Conservation (phyloP, 2,113 vertebrate species). For the Chelonoidis abingdonii region DNA sequence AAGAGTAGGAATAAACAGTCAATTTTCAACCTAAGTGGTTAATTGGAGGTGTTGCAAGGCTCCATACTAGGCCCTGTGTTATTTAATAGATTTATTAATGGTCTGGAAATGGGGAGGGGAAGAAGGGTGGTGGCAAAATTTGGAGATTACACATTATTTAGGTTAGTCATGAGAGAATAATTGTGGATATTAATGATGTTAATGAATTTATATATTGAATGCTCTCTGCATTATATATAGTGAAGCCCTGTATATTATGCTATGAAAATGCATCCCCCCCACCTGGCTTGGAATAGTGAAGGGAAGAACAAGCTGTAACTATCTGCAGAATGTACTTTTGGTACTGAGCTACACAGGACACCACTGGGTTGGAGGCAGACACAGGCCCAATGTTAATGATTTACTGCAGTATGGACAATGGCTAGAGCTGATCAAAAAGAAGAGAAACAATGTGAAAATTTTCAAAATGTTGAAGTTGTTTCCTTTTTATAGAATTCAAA, state of each 20-base stretch:
- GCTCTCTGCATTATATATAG: not conserved
- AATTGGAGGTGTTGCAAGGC: too few relatives aligned
- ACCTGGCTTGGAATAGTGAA: not conserved
- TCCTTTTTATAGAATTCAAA: too few relatives aligned
- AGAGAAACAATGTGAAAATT: not conserved
- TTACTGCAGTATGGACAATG: not conserved
- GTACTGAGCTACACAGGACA: not conserved
- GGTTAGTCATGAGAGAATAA: not conserved
- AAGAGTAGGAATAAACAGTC: not conserved
- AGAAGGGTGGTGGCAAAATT: not conserved
- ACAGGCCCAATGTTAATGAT: fast-evolving
- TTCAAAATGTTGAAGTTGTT: not conserved
- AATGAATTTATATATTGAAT: not conserved
- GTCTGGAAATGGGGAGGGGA: not conserved
- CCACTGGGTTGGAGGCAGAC: not conserved
- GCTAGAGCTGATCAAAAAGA: not conserved
- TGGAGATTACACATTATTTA: not conserved
- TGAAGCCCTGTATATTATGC: not conserved
- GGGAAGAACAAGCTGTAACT: not conserved
- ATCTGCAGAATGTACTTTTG: not conserved
- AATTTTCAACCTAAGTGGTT: not conserved
- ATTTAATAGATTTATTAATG: not conserved
- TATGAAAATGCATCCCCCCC: not conserved
- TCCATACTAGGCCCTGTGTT: not conserved
- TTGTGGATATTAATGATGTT: not conserved